Evolutionary conservation across 1,140 invertebrate genomes (phyloP).

Genomic region (Colletes gigas): DNA sequence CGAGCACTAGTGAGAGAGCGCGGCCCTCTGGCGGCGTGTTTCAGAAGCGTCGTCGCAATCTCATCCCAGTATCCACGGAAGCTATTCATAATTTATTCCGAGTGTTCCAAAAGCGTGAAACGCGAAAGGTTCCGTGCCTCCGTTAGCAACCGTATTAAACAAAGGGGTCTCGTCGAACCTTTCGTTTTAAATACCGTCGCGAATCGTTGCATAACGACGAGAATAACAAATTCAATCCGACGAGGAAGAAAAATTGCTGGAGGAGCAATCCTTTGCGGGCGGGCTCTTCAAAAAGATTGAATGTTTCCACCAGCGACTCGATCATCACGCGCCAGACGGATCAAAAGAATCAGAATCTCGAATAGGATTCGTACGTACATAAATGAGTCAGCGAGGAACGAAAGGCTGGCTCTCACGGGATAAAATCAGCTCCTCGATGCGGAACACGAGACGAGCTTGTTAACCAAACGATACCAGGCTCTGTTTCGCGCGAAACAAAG

Average conservation of each 20-base stretch:
- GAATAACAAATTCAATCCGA: slow-evolving; percentile 21
- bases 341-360: slow-evolving; percentile 8
- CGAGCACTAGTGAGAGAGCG: too few species aligned
- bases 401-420: slow-evolving; percentile 7
- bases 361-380: slow-evolving; percentile 9
- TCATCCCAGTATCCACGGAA: too few species aligned
- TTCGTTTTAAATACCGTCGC: neutral
- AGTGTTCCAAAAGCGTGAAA: neutral
- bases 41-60: too few species aligned
- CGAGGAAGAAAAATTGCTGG: neutral
- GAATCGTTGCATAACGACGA: neutral
- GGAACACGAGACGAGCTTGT: slow-evolving; percentile 33
- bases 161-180: neutral
- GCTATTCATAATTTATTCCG: too few species aligned
- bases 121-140: neutral
- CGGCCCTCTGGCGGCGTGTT: too few species aligned
- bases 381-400: slow-evolving; percentile 6
- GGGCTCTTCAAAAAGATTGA: slow-evolving; percentile 12
- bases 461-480: slow-evolving; percentile 52
- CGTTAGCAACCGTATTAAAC: neutral
- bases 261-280: neutral
- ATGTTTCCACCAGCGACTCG: slow-evolving; percentile 23
- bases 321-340: slow-evolving; percentile 11
- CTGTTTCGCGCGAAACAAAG: slow-evolving; percentile 58
- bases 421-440: slow-evolving; percentile 25